Percentiles rank a stretch among this genome's conserved stretches.
These are phyloP conservation scores for Guaruba guarouba DNA, from an alignment of 2,113 vertebrate species.

Conservation along the genomic window DNA sequence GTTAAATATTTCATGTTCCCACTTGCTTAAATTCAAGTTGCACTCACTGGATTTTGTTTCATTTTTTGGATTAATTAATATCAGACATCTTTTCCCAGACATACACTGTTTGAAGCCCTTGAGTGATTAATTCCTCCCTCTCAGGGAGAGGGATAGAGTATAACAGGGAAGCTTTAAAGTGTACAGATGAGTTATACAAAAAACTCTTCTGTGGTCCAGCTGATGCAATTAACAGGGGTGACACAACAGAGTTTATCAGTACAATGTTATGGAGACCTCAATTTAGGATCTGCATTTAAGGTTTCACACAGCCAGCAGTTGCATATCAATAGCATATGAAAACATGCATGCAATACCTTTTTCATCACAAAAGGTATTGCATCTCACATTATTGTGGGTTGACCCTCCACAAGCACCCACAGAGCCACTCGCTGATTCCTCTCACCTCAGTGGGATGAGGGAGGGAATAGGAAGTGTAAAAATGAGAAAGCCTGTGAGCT, in stretches of 20 bases:
- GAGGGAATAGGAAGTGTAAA: not conserved
- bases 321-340: not conserved
- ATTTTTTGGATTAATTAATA: not conserved
- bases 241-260: not conserved
- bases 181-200: not conserved
- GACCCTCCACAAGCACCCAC: not conserved
- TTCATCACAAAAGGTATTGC: not conserved
- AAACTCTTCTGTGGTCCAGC: not conserved
- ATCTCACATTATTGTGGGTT: not conserved
- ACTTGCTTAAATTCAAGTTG: not conserved
- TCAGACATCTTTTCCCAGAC: not conserved
- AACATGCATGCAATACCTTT: not conserved
- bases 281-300: not conserved
- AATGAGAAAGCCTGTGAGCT: not conserved
- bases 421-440: not conserved
- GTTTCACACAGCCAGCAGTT: not conserved
- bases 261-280: not conserved
- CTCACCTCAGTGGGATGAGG: fast-evolving
- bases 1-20: not conserved
- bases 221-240: not conserved
- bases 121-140: not conserved
- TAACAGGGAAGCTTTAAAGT: not conserved
- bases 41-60: not conserved
- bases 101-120: not conserved
- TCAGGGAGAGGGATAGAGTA: not conserved